Percentiles rank a stretch among this genome's conserved stretches.
Conservation (phyloP, 2,888 invertebrate genomes). For the Zele albiditarsus region DNA sequence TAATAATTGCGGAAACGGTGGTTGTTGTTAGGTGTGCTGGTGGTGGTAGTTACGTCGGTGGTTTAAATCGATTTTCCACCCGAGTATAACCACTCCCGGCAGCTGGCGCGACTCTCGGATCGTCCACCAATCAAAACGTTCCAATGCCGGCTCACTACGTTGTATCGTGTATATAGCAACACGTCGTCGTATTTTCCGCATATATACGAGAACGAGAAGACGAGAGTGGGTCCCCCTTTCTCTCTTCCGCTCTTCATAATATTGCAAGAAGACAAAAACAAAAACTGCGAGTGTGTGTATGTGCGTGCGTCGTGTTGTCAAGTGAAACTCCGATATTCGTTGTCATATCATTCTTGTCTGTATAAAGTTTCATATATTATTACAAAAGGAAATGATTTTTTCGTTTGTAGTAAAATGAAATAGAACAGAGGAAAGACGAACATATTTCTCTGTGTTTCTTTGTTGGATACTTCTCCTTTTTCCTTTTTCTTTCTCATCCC, state of each 20-base stretch:
- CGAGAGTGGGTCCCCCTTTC: not conserved
- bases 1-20: not conserved
- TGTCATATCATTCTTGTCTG: not conserved
- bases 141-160: constrained; percentile 17
- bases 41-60: not conserved
- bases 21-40: too few relatives aligned
- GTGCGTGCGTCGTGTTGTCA: not conserved
- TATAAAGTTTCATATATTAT: not conserved
- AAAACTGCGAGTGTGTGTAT: not conserved
- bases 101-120: constrained; percentile 32
- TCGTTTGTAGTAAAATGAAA: not conserved
- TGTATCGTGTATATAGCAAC: constrained; percentile 19
- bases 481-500: not conserved
- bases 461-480: not conserved
- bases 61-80: not conserved
- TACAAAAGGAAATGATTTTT: not conserved
- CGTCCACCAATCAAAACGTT: constrained; percentile 19
- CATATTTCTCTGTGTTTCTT: not conserved
- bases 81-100: constrained; percentile 19
- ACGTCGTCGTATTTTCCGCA: not conserved
- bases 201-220: constrained; percentile 1
- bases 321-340: not conserved
- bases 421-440: not conserved
- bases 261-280: not conserved
- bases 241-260: not conserved